Evolutionary conservation across 2,888 invertebrate genomes (phyloP).

Genomic region (Nymphalis c-album): DNA sequence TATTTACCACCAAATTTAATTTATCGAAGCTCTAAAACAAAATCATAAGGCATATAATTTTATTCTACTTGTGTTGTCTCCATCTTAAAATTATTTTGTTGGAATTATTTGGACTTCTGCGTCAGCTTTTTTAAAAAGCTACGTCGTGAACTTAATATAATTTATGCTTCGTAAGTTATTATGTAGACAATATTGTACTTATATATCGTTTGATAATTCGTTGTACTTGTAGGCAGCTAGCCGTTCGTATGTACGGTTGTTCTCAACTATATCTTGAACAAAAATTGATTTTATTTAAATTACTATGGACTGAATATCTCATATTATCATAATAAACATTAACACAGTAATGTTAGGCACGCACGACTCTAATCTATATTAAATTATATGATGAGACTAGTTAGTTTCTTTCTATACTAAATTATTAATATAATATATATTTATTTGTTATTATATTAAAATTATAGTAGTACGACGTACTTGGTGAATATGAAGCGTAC

Average conservation of each 20-base stretch:
- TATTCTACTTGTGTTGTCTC: slow-evolving; percentile 18
- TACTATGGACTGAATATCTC: slow-evolving; percentile 16
- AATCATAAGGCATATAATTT: slow-evolving; percentile 9
- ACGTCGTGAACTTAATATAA: slow-evolving; percentile 16
- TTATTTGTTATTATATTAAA: slow-evolving; percentile 39
- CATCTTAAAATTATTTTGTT: slow-evolving; percentile 18
- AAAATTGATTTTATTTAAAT: slow-evolving; percentile 14
- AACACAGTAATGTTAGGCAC: slow-evolving; percentile 63
- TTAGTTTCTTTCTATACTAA: slow-evolving; percentile 76
- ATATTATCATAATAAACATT: slow-evolving; percentile 17
- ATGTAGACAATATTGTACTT: slow-evolving; percentile 27
- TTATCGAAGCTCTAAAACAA: slow-evolving; percentile 13
- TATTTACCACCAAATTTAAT: slow-evolving; percentile 21
- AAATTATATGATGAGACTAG: slow-evolving; percentile 75
- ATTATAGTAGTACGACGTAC: slow-evolving; percentile 72
- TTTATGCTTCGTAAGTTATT: background rate
- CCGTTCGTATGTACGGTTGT: slow-evolving; percentile 9
- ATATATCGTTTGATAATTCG: slow-evolving; percentile 38
- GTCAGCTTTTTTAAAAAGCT: slow-evolving; percentile 31
- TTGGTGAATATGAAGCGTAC: slow-evolving; percentile 76
- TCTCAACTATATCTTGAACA: slow-evolving; percentile 15
- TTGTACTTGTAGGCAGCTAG: slow-evolving; percentile 41
- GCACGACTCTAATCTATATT: slow-evolving; percentile 75
- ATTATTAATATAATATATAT: slow-evolving; percentile 58
- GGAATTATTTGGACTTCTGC: slow-evolving; percentile 28